Evolutionary conservation across 92 coral and sea anemone species (phyloP), one percentile per base, ranked within the genome.

Genomic region (Heteractis magnifica): DNA sequence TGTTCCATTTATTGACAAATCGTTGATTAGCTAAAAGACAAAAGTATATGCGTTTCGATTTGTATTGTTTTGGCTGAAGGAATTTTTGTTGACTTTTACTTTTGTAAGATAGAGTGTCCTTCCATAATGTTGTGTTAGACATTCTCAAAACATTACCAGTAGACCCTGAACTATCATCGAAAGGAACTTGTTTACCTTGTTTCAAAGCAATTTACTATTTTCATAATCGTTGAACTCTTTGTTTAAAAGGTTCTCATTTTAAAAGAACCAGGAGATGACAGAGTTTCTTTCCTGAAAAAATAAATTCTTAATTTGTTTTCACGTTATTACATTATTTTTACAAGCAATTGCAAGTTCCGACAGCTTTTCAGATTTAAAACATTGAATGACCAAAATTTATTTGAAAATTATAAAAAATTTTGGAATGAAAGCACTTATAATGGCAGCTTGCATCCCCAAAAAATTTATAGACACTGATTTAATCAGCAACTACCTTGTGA

Each of bases 11-110:
- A 50, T 58, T 77, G 65, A 68, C 56, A 85, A 85, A 60, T 72
- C 23, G 56, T 52, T 76, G 71, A 72, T 71, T 26, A 68, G 65
- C 70, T 58, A 13, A 19, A 16, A 84, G 87, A 77, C 70, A 60
- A 81, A 52, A 81, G 65, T 81, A 16, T 14, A 21, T 62, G 72
- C 55, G 4, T 49, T 51, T 77, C 65, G 19, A 51, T 55, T 2
- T 56, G 51, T 51, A 7, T 53, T 77, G 18, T 6, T 6, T 23
- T 77, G 21, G 59, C 19, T 77, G 55, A 75, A 75, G 78, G 53
- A n/a, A 12, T 49, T 75, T 3, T 64, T 64, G 71, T 68, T 68
- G 73, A 10, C 49, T 8, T 68, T 68, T 68, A n/a, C n/a, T n/a
- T n/a, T n/a, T n/a, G n/a, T n/a, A 20, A 48, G 50, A 68, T 68